Evolutionary conservation across 2,888 invertebrate genomes (phyloP), one percentile per base, ranked within the genome.

Genomic region (Tuta absoluta): DNA sequence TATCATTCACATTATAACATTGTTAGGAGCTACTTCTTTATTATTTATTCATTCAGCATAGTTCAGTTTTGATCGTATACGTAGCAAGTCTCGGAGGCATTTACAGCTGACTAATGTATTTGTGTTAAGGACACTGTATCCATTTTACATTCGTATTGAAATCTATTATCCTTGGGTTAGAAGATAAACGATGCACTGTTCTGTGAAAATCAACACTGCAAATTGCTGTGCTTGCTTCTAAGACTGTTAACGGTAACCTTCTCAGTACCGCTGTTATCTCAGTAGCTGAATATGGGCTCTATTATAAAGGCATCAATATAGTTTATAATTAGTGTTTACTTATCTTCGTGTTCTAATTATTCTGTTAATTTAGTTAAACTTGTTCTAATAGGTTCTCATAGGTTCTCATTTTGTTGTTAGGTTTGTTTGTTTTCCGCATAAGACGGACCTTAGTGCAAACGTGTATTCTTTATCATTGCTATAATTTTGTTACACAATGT

Each of bases 401-500:
- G 21, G 1, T 45, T 45, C n/a, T 45, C 17, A 45, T n/a, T n/a
- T n/a, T n/a, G 45, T 17, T n/a, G n/a, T 21, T 49, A 49, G 21
- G 49, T 49, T 49, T 49, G 49, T 49, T 49, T 21, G 8, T 21
- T 49, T 21, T 49, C 21, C 45, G 14, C 19, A 58, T 17, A 37
- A 37, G 17, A 0, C 8, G 19, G 14, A 37, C 51, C 51, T 51
- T n/a, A 37, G 62, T 2, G 7, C 53, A 53, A 53, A 53, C 28
- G 53, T 12, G 14, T 10, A 51, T 51, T 51, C 28, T 37, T 28
- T 53, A 48, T 61, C 45, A 17, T 7, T 62, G 14, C 41, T 56
- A 63, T 63, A 21, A 41, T 58, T 33, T 23, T 41, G n/a, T 45
- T 41, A 48, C 19, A 56, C 24, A 68, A 65, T 68, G 66, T 65